These are phyloP conservation scores for Azemiops feae DNA, from an alignment of 2,113 vertebrate genomes.

Conservation along the genomic window DNA sequence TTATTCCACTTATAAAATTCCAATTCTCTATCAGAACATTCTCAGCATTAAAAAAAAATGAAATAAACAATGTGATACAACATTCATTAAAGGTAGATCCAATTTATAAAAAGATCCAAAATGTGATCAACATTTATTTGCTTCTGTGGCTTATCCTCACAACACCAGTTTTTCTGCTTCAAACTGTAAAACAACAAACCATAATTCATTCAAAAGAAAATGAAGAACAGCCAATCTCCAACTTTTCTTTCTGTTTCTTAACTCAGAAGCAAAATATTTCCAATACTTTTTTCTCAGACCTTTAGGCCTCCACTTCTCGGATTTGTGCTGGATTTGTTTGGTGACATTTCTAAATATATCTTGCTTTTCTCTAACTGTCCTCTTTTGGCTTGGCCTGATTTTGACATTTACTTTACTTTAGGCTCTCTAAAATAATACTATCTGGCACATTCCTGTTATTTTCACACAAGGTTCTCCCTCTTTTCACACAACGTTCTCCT, in stretches of 20 bases:
- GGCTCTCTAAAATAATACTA: neutral
- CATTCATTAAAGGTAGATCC: neutral
- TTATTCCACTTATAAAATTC: neutral
- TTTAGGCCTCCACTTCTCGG: neutral
- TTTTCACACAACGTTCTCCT: neutral
- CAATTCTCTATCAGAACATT: neutral
- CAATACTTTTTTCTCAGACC: neutral
- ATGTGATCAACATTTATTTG: constrained; percentile 42
- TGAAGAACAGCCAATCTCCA: neutral
- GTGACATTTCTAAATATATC: neutral
- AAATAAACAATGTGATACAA: constrained; percentile 31
- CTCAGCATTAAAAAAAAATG: constrained; percentile 16
- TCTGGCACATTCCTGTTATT: constrained; percentile 10
- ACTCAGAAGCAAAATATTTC: neutral
- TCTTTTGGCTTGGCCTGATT: neutral
- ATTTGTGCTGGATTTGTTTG: neutral
- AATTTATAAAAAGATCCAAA: constrained; percentile 34
- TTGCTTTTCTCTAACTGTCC: neutral
- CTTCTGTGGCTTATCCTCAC: constrained; percentile 12
- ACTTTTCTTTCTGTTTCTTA: neutral
- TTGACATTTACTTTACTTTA: neutral
- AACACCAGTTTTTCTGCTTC: neutral
- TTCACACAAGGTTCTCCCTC: neutral
- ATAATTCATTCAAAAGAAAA: neutral
- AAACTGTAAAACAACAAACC: neutral